Percentiles rank a stretch among this genome's conserved stretches.
phyloP scores from a whole-genome alignment of 2,113 vertebrate species.

The Nettapus auritus region DNA sequence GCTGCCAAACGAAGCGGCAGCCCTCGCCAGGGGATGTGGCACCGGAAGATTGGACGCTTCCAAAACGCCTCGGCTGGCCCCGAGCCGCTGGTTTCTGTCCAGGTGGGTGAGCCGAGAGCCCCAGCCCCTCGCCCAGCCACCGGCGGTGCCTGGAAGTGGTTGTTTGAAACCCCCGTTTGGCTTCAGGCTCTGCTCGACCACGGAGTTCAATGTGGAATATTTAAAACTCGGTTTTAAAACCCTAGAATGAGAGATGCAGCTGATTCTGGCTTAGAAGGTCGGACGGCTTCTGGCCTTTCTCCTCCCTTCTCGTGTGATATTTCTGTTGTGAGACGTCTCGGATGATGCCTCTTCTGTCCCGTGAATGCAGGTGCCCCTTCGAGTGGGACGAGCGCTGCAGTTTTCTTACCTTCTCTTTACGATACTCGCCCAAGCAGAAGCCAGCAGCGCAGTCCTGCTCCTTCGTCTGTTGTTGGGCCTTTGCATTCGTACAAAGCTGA shows the following conservation, averaged over 20 bases:
- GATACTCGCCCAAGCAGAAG: not conserved
- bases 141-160: not conserved
- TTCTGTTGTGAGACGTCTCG: not conserved
- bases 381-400: not conserved
- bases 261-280: not conserved
- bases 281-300: not conserved
- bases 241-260: not conserved
- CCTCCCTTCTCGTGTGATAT: rapidly evolving
- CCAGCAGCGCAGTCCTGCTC: rapidly evolving
- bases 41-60: not conserved
- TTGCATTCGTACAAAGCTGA: not conserved
- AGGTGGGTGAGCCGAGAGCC: rapidly evolving
- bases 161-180: not conserved
- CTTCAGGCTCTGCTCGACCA: not conserved
- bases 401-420: not conserved
- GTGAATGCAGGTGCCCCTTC: rapidly evolving
- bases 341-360: not conserved
- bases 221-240: not conserved
- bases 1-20: not conserved
- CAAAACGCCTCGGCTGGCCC: not conserved
- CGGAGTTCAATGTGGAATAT: rapidly evolving
- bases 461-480: not conserved
- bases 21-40: not conserved
- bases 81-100: not conserved
- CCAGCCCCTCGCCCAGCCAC: not conserved